phyloP scores from a whole-genome alignment of 2,797 vertebrate species.

The Limnodromus scolopaceus region DNA sequence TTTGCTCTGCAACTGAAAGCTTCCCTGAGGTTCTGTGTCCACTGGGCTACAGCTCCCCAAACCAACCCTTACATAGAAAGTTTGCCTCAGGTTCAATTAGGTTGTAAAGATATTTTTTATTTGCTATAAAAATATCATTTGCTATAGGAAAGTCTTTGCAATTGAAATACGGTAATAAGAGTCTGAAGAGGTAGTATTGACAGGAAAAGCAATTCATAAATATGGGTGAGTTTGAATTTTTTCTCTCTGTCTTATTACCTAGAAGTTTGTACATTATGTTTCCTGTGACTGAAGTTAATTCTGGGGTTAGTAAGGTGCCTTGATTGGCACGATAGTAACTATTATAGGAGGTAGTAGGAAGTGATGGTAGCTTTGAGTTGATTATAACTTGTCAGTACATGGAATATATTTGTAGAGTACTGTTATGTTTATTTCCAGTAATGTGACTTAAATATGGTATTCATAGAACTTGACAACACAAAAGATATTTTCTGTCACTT shows the following conservation, averaged over 20 bases:
- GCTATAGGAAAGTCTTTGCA: neutral
- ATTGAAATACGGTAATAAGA: neutral
- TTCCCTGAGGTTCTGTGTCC: conserved; percentile 21
- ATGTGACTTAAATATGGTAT: neutral
- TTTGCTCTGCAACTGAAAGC: conserved; percentile 29
- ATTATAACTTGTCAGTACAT: neutral
- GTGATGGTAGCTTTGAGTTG: neutral
- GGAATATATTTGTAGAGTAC: neutral
- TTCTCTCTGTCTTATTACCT: neutral
- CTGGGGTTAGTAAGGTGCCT: neutral
- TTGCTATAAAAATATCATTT: neutral
- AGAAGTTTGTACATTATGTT: neutral
- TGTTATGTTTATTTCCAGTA: neutral
- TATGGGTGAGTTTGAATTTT: neutral
- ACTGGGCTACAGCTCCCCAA: neutral
- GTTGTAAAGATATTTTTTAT: neutral
- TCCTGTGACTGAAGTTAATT: neutral
- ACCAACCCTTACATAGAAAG: neutral
- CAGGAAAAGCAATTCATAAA: neutral
- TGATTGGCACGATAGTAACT: neutral
- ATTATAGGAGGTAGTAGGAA: neutral
- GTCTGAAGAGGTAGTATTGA: neutral
- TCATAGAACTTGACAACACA: neutral
- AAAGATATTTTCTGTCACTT: neutral
- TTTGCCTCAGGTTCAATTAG: neutral